Conservation (phyloP, 1,140 invertebrate species). For the Chrysopa pallens region DNA sequence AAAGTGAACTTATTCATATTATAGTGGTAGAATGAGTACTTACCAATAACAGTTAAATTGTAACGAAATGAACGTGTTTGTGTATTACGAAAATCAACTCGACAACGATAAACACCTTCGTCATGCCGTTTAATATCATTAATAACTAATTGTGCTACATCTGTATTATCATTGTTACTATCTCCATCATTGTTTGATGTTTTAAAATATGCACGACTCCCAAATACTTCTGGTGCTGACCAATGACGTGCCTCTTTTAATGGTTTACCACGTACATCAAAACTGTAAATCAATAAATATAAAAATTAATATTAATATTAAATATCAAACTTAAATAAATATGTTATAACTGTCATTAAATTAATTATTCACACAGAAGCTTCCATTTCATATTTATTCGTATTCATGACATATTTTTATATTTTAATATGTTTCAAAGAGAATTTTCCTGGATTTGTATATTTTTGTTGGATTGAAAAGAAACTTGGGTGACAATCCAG, state of each 20-base stretch:
- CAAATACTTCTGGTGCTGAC: conserved; percentile 60
- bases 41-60: conserved; percentile 76
- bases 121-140: conserved; percentile 66
- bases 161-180: conserved; percentile 15
- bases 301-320: conserved; percentile 3
- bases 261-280: conserved; percentile 60
- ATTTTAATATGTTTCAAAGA: too few species aligned
- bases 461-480: too few species aligned
- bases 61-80: conserved; percentile 74
- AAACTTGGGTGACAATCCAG: too few species aligned
- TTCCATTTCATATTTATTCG: too few species aligned
- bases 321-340: neutral
- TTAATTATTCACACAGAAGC: too few species aligned
- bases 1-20: too few species aligned
- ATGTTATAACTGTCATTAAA: neutral
- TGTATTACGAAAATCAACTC: conserved; percentile 74
- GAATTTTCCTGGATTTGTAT: too few species aligned
- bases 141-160: conserved; percentile 54
- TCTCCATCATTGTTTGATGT: conserved; percentile 20
- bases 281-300: conserved; percentile 35
- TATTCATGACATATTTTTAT: too few species aligned
- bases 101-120: conserved; percentile 70
- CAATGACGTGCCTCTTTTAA: conserved; percentile 48
- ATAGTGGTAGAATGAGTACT: conserved; percentile 22
- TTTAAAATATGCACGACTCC: conserved; percentile 58